A percentile compares a stretch with the other conserved stretches of the same genome.
Conservation (phyloP, 1,140 invertebrate species). For the Eciton burchellii region DNA sequence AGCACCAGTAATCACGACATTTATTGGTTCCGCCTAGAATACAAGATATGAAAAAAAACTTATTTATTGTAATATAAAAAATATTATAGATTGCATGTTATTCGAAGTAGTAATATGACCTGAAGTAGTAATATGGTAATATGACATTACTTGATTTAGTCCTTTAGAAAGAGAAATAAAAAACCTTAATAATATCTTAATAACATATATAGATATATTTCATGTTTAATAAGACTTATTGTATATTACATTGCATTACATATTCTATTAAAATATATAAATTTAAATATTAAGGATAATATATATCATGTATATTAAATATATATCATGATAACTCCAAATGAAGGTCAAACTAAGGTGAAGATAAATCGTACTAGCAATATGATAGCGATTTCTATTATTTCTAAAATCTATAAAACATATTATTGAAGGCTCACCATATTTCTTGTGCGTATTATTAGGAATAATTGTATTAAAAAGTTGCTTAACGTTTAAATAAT, state of each 20-base stretch:
- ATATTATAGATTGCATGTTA: neutral
- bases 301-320: too few relatives aligned
- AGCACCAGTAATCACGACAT: slow-evolving; percentile 98
- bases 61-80: slow-evolving; percentile 7
- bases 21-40: slow-evolving; percentile 92
- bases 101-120: neutral
- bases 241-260: neutral
- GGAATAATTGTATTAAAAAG: neutral
- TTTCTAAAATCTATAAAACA: neutral
- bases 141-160: neutral
- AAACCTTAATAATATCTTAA: neutral
- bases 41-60: slow-evolving; percentile 2
- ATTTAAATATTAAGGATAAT: neutral
- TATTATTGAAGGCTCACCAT: slow-evolving; percentile 17
- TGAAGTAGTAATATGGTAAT: neutral
- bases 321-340: neutral
- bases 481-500: neutral
- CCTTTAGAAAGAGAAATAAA: neutral
- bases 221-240: neutral
- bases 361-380: neutral
- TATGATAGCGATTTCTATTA: neutral
- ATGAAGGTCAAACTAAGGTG: slow-evolving; percentile 43
- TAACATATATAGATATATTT: neutral
- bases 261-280: neutral
- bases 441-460: too few relatives aligned